Evolutionary conservation across 2,113 vertebrate species (phyloP), one percentile per base, ranked within the genome.

Genomic region (Arvicanthis niloticus): DNA sequence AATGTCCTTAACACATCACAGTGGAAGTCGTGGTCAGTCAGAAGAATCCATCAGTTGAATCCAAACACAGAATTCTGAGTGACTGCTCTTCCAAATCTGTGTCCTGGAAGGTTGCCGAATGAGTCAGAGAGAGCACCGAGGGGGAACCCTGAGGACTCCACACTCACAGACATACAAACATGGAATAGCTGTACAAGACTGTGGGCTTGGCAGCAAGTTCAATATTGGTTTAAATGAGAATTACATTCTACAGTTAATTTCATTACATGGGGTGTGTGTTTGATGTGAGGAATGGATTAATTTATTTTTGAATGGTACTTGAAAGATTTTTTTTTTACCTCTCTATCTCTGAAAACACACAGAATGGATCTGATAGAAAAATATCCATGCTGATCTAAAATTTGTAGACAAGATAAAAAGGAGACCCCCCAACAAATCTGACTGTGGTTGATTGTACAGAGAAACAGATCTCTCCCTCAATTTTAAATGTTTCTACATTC

Each of bases 161-260:
- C 90, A 96, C 58, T 37, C 7, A 51, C 31, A 97, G 24, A 29
- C 97, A 56, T 26, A 92, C 48, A 91, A 68, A 73, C 22, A 90
- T 31, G 67, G 53, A 76, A 91, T 53, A n/a, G 86, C 88, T 94
- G 62, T 86, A 92, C 78, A 94, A 95, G 92, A 67, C 78, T 94
- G 70, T 16, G 91, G 84, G 40, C 92, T 88, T 95, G 95, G 97
- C 95, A 97, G 94, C 78, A 97, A 97, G 96, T 97, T 98, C 98
- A 98, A 87, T 98, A 97, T 98, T 95, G 95, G 93, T 91, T 98
- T 98, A 98, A 98, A 95, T 97, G 89, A 78, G 98, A 98, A 98
- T 98, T 98, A 97, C 65, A 92, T 53, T 96, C 80, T 73, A 86
- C 93, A 94, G 97, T 94, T 97, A 97, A 98, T 98, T 97, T 97